Evolutionary conservation across 2,888 invertebrate genomes (phyloP).

Genomic region (Phengaris alcon): DNA sequence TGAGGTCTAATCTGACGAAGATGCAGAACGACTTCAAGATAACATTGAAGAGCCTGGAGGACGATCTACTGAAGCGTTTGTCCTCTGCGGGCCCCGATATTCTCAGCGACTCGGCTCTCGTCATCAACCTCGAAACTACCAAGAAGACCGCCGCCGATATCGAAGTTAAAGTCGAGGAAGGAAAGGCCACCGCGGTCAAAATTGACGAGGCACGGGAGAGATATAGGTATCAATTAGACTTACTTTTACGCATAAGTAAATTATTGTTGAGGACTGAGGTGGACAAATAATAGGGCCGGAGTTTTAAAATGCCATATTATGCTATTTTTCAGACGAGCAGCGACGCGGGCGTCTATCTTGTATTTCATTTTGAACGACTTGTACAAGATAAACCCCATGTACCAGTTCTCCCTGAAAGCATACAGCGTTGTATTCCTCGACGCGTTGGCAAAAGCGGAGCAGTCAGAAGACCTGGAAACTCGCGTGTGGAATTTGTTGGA

Average conservation of each 20-base stretch:
- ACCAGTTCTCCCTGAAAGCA: slow-evolving; percentile 96
- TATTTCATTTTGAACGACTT: slow-evolving; percentile 97
- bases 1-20: slow-evolving; percentile 90
- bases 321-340: slow-evolving; percentile 81
- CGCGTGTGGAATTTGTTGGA: slow-evolving; percentile 90
- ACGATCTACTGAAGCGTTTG: slow-evolving; percentile 90
- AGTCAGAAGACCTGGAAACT: slow-evolving; percentile 83
- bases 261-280: no score
- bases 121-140: slow-evolving; percentile 94
- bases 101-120: slow-evolving; percentile 92
- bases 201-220: slow-evolving; percentile 95
- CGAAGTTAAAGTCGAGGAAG: slow-evolving; percentile 91
- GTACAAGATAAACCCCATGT: slow-evolving; percentile 95
- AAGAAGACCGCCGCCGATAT: slow-evolving; percentile 96
- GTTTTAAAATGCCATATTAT: not conserved
- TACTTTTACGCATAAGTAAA: no score
- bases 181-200: slow-evolving; percentile 89
- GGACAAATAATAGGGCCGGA: no score
- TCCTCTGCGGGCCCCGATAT: slow-evolving; percentile 96
- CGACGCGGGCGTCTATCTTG: slow-evolving; percentile 90
- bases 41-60: slow-evolving; percentile 93
- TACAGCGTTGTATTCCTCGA: slow-evolving; percentile 95
- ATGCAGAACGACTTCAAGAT: slow-evolving; percentile 98
- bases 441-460: slow-evolving; percentile 85
- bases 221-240: slow-evolving; percentile 77